A percentile compares a stretch with the other conserved stretches of the same genome.
Evolutionary conservation across 2,113 vertebrate species (phyloP).

Genomic region (human): DNA sequence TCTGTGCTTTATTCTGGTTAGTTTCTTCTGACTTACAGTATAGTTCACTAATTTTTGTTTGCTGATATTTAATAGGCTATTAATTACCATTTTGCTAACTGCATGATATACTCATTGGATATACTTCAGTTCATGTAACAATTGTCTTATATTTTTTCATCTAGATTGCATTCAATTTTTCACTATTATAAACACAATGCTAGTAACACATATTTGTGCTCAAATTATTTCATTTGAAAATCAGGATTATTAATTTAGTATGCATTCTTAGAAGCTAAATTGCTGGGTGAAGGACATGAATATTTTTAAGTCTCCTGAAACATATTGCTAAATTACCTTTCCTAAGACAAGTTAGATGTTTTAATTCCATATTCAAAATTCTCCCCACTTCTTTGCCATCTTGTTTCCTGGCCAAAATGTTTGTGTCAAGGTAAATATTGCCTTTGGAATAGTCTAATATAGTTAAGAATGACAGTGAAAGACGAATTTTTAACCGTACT

Average conservation of each 20-base stretch:
- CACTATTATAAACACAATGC: not conserved
- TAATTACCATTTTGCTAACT: not conserved
- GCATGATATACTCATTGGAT: not conserved
- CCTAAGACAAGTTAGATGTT: not conserved
- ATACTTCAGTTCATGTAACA: not conserved
- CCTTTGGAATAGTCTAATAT: not conserved
- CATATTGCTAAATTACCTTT: not conserved
- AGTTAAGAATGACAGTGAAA: conserved; percentile 18
- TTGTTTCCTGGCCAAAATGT: not conserved
- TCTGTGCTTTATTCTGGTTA: not conserved
- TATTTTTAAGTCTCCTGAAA: not conserved
- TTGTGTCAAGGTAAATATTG: conserved; percentile 16
- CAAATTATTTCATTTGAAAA: conserved; percentile 17
- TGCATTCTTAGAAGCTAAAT: not conserved
- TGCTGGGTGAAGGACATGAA: not conserved
- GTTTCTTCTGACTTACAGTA: not conserved
- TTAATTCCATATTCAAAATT: not conserved
- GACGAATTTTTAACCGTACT: conserved; percentile 28
- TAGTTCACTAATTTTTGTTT: conserved; percentile 25
- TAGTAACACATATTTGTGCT: not conserved
- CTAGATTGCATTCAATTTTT: not conserved
- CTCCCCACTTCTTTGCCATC: not conserved
- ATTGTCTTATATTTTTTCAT: not conserved
- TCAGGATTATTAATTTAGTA: conserved; percentile 7
- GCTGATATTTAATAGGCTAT: not conserved